Evolutionary conservation across 2,113 vertebrate species (phyloP), one percentile per base, ranked within the genome.

Genomic region (Oncorhynchus clarkii): DNA sequence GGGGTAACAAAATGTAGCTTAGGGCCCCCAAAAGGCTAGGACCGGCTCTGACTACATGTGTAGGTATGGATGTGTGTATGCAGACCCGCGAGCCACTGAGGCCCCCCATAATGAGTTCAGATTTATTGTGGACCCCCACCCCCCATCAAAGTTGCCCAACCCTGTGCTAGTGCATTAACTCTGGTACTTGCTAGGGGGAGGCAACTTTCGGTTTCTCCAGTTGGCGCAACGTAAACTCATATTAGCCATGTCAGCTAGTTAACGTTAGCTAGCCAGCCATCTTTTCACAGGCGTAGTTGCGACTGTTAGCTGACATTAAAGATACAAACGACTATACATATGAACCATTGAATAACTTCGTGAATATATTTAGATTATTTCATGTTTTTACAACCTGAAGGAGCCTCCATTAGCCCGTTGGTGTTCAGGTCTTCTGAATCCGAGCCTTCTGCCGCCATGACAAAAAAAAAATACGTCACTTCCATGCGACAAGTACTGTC

Each of bases 361-460:
- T 3, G 2, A 14, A 9, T 12, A 2, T 14, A 54, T 12, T 67
- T 3, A 20, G 9, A 18, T 6, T 3, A 7, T 29, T 16, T 26
- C 3, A 39, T n/a, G 22, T 26, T 34, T 75, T 69, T 48, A 75
- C 2, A 71, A 93, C 91, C 92, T 87, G 85, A 67, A 77, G 83
- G 85, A 71, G 90, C 86, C 49, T 84, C 80, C 0, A 88, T 88
- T 51, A 90, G 86, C 77, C 85, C 88, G 76, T 88, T 90, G 82
- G 84, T 85, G 78, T 84, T 89, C 72, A 91, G 87, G 29, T 86
- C 88, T 67, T 89, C 91, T 29, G 74, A 67, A 60, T 89, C 91
- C 31, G 74, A 67, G 59, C 87, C 89, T 86, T 91, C 91, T 59
- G 88, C 88, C 90, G 93, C 93, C 93, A 94, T 94, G 85, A 88